These are phyloP conservation scores for Centropristis striata DNA, from an alignment of 2,113 vertebrate species.

Conservation along the genomic window DNA sequence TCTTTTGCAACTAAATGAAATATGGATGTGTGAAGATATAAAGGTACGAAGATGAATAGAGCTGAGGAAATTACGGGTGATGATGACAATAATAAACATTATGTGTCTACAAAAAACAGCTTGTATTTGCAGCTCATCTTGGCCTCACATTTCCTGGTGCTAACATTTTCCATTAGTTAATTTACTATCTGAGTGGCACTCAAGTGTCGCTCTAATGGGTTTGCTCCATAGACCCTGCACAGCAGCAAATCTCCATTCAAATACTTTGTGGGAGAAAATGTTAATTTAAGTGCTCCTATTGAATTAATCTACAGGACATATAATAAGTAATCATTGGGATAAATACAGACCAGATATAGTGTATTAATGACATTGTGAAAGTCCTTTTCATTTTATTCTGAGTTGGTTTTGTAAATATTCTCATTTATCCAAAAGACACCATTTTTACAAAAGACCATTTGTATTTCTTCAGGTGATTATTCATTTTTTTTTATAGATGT, in stretches of 20 bases:
- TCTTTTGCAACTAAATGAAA: neutral
- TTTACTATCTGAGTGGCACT: neutral
- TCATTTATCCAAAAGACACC: neutral
- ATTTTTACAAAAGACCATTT: too few species aligned
- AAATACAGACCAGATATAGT: neutral
- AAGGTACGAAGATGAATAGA: constrained; percentile 6
- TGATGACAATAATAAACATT: neutral
- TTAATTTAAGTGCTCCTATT: neutral
- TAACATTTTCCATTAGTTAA: neutral
- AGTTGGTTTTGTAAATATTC: neutral
- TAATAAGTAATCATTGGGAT: too few species aligned
- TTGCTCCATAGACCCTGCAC: neutral
- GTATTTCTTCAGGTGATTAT: neutral
- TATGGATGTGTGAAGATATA: constrained; percentile 3
- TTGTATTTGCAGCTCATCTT: constrained; percentile 11
- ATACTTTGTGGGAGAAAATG: neutral
- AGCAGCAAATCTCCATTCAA: neutral
- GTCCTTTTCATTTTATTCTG: neutral
- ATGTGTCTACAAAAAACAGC: neutral
- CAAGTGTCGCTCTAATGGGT: neutral
- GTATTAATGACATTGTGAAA: neutral
- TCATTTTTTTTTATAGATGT: neutral
- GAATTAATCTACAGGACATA: neutral
- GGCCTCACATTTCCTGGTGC: constrained; percentile 17
- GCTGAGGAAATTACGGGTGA: neutral